Evolutionary conservation across 2,888 invertebrate species (phyloP), one percentile per base, ranked within the genome.

Genomic region (Chymomyza caudatula): DNA sequence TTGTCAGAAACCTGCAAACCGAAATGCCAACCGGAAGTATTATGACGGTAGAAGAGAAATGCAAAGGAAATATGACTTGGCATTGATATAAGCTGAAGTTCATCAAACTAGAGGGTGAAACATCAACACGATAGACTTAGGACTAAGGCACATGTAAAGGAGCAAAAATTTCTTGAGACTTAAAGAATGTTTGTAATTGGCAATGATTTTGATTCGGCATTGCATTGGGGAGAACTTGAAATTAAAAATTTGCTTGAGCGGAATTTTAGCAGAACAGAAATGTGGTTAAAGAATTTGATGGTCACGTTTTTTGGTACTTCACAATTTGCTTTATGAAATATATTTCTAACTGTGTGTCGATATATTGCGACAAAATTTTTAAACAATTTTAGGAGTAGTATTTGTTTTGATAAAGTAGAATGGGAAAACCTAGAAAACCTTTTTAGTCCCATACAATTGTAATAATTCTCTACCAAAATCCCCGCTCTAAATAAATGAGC

Each of bases 11-110:
- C 74, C 69, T 67, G 29, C 44, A 42, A 56, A 55, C 51, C 42
- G 66, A 69, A 71, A 65, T 65, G 65, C 70, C 65, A 63, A 49
- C 77, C 83, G 85, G 78, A 60, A 63, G 70, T 70, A 71, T 73
- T 73, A 75, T 80, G 78, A 63, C 78, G 52, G 68, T 65, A 66
- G 68, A 56, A 62, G 54, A 51, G 47, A 69, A 71, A 76, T 74
- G 64, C 78, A 73, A 54, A 74, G 72, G 72, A 86, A 86, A 85
- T 59, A 15, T 8, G 20, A 19, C 51, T 20, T 51, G 51, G 22
- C 19, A 51, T 19, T 51, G 51, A 51, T 51, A 51, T 20, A 19
- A 51, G 13, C 19, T 51, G 51, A 37, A 37, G 29, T 11, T 37
- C 29, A 37, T 37, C 29, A 37, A 37, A 37, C 8, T 4, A 2